Percentiles rank a stretch among this genome's conserved stretches.
These are phyloP conservation scores for Lasioglossum malachurum DNA, from an alignment of 2,888 invertebrate genomes.

Conservation along the genomic window DNA sequence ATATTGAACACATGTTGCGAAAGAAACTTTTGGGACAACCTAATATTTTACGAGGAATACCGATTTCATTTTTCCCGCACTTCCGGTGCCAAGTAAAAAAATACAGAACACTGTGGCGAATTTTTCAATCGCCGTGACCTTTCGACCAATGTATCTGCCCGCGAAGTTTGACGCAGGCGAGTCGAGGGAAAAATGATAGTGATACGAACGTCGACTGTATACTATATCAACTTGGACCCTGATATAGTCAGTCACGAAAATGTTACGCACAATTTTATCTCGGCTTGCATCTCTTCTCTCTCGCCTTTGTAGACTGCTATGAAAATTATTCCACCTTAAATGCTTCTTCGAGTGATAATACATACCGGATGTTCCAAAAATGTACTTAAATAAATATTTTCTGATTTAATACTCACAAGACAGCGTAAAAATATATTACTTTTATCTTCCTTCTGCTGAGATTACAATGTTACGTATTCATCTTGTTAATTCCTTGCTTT, in stretches of 20 bases:
- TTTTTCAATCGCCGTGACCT: background rate
- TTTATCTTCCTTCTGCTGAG: background rate
- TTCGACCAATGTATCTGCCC: background rate
- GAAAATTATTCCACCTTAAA: no score
- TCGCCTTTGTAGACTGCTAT: no score
- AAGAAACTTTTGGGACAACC: background rate
- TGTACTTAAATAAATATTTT: background rate
- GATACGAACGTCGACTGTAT: conserved; percentile 12
- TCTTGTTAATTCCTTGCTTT: background rate
- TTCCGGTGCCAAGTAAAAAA: background rate
- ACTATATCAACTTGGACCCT: background rate
- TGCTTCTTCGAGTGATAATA: no score
- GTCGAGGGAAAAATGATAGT: conserved; percentile 22
- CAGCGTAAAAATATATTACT: background rate
- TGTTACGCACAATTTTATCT: background rate
- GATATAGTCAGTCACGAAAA: background rate
- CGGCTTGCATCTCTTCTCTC: background rate
- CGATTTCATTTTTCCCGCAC: background rate
- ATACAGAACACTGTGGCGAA: background rate
- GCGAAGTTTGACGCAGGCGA: background rate
- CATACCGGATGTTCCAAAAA: no score
- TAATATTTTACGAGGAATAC: no score
- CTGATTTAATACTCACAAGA: background rate
- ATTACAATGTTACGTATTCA: background rate
- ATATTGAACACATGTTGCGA: background rate